Percentiles rank a stretch among this genome's conserved stretches.
phyloP scores from a whole-genome alignment of 1,140 invertebrate genomes.

The Camponotus pennsylvanicus region DNA sequence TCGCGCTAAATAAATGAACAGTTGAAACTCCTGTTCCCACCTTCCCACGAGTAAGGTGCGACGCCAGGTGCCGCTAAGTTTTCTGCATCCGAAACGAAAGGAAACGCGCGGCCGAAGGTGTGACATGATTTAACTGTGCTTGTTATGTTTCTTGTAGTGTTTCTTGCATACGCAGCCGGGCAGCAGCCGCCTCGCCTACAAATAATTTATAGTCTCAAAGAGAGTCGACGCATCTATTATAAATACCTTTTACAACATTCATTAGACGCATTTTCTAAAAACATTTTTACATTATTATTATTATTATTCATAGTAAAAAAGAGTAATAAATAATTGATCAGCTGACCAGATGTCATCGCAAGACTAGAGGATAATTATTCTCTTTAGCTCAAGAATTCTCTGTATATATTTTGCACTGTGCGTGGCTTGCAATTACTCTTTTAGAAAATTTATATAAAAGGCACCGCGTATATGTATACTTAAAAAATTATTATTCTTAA shows the following conservation, averaged over 20 bases:
- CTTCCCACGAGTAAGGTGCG: conserved; percentile 2
- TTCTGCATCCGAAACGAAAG: conserved; percentile 31
- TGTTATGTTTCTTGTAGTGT: conserved; percentile 53
- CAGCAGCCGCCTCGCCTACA: background rate
- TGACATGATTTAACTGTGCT: conserved; percentile 38
- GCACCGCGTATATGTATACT: background rate
- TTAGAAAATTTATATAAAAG: conserved; percentile 41
- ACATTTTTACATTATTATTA: background rate
- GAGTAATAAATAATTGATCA: background rate
- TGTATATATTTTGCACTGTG: background rate
- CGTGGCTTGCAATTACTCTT: background rate
- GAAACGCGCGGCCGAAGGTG: conserved; percentile 12
- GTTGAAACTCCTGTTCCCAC: conserved; percentile 1
- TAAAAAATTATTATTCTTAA: conserved; percentile 43
- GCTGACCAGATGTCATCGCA: background rate
- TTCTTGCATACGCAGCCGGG: background rate
- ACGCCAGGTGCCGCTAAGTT: background rate
- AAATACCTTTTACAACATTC: background rate
- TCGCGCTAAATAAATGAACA: background rate
- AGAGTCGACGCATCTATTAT: conserved; percentile 32
- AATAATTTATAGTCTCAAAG: conserved; percentile 42
- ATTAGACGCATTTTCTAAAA: background rate
- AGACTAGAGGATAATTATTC: background rate
- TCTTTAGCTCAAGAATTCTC: background rate
- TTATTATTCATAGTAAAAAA: background rate